Evolutionary conservation across 2,113 vertebrate species (phyloP).

Genomic region (Chamaetylas fuelleborni): DNA sequence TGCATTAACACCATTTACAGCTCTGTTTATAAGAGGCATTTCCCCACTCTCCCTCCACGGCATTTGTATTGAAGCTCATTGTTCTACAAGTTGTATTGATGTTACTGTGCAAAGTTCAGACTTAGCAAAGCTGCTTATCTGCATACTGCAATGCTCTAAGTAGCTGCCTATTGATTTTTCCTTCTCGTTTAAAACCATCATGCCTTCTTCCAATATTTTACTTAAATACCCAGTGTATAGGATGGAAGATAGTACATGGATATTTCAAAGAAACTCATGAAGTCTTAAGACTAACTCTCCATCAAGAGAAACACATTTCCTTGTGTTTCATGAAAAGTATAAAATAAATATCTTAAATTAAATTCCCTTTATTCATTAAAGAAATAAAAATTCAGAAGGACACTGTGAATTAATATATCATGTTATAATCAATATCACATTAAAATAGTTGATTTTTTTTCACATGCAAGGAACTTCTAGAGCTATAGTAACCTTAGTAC

Average conservation of each 20-base stretch:
- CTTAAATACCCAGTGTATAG: background rate
- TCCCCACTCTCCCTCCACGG: background rate
- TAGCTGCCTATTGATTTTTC: slow-evolving; percentile 62
- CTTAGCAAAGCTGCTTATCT: slow-evolving; percentile 43
- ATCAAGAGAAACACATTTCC: background rate
- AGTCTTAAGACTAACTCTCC: background rate
- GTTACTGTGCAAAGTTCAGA: slow-evolving; percentile 31
- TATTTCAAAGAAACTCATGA: background rate
- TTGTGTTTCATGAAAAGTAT: background rate
- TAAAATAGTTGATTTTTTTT: background rate
- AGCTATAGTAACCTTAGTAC: background rate
- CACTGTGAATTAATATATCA: background rate
- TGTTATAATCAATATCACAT: background rate
- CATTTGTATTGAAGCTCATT: slow-evolving; percentile 15
- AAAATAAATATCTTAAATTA: background rate
- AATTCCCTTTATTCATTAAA: background rate
- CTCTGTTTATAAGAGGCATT: background rate
- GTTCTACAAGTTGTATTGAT: slow-evolving; percentile 43
- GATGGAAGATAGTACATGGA: background rate
- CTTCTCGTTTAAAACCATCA: slow-evolving; percentile 22
- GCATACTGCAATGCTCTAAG: slow-evolving; percentile 48
- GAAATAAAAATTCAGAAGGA: background rate
- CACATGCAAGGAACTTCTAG: background rate
- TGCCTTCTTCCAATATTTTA: slow-evolving; percentile 1
- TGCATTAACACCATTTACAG: slow-evolving; percentile 34